Evolutionary conservation across 1,140 invertebrate species (phyloP).

Genomic region (Diabrotica undecimpunctata): DNA sequence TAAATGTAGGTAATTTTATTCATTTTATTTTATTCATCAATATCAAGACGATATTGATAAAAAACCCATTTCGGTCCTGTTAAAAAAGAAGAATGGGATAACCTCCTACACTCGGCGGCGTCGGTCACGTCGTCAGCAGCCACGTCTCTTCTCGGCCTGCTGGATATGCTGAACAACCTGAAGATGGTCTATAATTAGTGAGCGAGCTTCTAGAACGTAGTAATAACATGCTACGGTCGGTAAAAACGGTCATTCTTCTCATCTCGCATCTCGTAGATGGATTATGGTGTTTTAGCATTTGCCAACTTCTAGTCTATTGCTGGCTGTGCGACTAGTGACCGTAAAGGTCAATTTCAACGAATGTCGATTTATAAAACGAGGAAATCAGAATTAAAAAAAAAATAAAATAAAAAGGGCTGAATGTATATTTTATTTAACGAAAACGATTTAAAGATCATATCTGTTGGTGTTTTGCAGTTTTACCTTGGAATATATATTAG

Average conservation of each 20-base stretch:
- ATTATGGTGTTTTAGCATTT: neutral
- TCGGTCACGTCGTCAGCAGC: neutral
- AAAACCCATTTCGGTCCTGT: too few species aligned
- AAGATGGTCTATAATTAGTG: constrained; percentile 3
- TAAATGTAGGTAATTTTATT: too few species aligned
- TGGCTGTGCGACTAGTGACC: neutral
- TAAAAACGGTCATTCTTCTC: neutral
- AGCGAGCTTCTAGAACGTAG: constrained; percentile 1
- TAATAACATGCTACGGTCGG: neutral
- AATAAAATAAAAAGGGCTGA: too few species aligned
- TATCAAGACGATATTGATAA: too few species aligned
- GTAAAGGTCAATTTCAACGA: too few species aligned
- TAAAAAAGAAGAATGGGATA: neutral
- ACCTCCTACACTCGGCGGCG: neutral
- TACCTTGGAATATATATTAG: too few species aligned
- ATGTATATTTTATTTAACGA: too few species aligned
- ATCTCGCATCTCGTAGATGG: neutral
- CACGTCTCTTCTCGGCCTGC: constrained; percentile 1
- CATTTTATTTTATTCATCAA: too few species aligned
- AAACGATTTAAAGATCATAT: too few species aligned
- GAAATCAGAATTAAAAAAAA: too few species aligned
- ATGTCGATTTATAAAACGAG: too few species aligned
- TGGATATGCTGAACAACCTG: neutral
- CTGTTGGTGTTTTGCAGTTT: too few species aligned
- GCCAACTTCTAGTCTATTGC: neutral